A percentile compares a stretch with the other conserved stretches of the same genome.
Evolutionary conservation across 2,888 invertebrate genomes (phyloP).

Genomic region (Hirudinaria manillensis): DNA sequence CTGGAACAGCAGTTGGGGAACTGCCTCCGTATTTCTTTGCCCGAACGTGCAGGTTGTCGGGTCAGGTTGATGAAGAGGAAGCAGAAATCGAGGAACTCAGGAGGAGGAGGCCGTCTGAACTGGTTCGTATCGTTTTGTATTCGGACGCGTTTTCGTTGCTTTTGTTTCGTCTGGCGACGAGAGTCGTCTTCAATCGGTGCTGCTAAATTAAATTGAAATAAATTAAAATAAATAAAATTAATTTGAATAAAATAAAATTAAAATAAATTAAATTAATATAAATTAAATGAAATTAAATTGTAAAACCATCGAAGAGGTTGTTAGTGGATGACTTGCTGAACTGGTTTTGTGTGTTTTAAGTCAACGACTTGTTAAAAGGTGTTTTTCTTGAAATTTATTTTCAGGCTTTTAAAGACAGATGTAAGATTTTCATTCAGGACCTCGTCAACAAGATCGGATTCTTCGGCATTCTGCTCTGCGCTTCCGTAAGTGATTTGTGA

Average conservation of each 20-base stretch:
- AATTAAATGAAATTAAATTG: too few species aligned
- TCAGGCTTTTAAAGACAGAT: conserved; percentile 60
- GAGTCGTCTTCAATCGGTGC: too few species aligned
- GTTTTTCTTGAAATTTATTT: too few species aligned
- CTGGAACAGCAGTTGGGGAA: conserved; percentile 92
- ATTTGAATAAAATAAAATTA: too few species aligned
- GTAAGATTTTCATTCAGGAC: conserved; percentile 69
- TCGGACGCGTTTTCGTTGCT: not conserved
- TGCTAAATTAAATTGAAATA: too few species aligned
- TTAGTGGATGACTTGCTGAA: too few species aligned
- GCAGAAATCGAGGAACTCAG: conserved; percentile 52
- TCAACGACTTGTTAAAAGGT: too few species aligned
- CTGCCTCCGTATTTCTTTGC: conserved; percentile 99
- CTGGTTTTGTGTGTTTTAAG: too few species aligned
- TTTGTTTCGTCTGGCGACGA: too few species aligned
- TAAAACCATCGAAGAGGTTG: too few species aligned
- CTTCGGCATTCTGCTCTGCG: conserved; percentile 89
- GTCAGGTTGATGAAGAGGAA: conserved; percentile 55
- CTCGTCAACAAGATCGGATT: conserved; percentile 89
- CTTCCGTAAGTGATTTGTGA: conserved; percentile 63
- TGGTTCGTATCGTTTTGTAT: not conserved
- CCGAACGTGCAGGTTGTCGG: conserved; percentile 64
- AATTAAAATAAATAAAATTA: too few species aligned
- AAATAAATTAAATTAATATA: too few species aligned
- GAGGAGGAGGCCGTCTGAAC: not conserved